These are phyloP conservation scores for Mormyrops boulengeri DNA, from an alignment of 2,797 vertebrate genomes.

Conservation along the genomic window DNA sequence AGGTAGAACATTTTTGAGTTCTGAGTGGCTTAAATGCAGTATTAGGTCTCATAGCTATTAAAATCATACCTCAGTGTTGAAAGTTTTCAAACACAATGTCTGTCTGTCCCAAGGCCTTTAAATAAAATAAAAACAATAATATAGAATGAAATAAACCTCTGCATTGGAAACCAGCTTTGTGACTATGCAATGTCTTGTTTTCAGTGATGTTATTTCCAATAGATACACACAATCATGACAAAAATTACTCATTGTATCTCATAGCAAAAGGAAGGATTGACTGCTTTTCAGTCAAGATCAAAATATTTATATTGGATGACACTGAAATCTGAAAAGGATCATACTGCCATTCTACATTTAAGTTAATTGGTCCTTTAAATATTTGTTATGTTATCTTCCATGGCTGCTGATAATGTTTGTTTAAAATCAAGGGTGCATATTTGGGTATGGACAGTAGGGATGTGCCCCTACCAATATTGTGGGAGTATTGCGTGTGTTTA, in stretches of 20 bases:
- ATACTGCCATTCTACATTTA: neutral
- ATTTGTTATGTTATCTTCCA: neutral
- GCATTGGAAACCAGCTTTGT: neutral
- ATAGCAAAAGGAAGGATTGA: neutral
- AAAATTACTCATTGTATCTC: neutral
- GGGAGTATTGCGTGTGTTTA: neutral
- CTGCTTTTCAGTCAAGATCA: neutral
- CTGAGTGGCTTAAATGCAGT: neutral
- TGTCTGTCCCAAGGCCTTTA: neutral
- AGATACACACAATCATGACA: neutral
- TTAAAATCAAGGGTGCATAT: neutral
- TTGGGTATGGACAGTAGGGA: neutral
- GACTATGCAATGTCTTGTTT: neutral
- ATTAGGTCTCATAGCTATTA: neutral
- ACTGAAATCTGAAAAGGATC: conserved; percentile 1
- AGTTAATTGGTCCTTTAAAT: neutral
- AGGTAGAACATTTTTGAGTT: neutral
- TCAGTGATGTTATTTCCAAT: neutral
- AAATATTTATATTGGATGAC: conserved; percentile 1
- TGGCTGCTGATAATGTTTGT: neutral
- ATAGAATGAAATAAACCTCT: neutral
- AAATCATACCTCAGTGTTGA: neutral
- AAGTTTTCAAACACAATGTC: neutral
- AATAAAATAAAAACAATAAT: neutral
- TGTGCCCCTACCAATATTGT: neutral